phyloP scores from a whole-genome alignment of 2,113 vertebrate species.

The Elephas maximus region DNA sequence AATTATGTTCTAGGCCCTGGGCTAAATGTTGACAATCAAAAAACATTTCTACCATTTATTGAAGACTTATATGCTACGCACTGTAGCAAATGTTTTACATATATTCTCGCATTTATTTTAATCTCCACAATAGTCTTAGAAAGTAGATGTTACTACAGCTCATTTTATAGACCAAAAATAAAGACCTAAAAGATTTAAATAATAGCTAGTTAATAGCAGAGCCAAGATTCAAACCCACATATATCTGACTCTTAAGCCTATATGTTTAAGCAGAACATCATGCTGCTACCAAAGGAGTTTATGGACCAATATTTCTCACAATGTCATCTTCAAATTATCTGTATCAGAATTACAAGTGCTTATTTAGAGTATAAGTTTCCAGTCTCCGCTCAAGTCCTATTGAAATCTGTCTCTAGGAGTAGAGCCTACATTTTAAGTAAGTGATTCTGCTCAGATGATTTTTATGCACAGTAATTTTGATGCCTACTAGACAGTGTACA shows the following conservation, averaged over 20 bases:
- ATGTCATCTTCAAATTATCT: slow-evolving; percentile 7
- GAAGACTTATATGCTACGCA: slow-evolving; percentile 10
- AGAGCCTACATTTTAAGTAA: slow-evolving; percentile 30
- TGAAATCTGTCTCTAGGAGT: slow-evolving; percentile 27
- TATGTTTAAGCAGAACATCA: slow-evolving; percentile 29
- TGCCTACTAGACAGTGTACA: background rate
- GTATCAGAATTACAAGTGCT: slow-evolving; percentile 17
- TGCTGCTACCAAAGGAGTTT: background rate
- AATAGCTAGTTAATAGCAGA: background rate
- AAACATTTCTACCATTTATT: slow-evolving; percentile 42
- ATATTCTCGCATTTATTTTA: slow-evolving; percentile 53
- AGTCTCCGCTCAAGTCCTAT: background rate
- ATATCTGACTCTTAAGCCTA: background rate
- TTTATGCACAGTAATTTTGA: slow-evolving; percentile 29
- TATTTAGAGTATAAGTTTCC: background rate
- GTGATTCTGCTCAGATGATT: background rate
- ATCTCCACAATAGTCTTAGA: slow-evolving; percentile 34
- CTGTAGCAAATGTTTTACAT: slow-evolving; percentile 4
- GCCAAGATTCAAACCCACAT: slow-evolving; percentile 28
- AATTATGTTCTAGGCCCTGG: slow-evolving; percentile 19
- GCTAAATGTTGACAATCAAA: slow-evolving; percentile 48
- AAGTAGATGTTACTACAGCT: background rate
- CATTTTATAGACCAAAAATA: background rate
- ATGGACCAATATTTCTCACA: slow-evolving; percentile 3
- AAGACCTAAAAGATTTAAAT: background rate